These are phyloP conservation scores for Laticauda colubrina DNA, from an alignment of 2,113 vertebrate genomes.

Conservation along the genomic window DNA sequence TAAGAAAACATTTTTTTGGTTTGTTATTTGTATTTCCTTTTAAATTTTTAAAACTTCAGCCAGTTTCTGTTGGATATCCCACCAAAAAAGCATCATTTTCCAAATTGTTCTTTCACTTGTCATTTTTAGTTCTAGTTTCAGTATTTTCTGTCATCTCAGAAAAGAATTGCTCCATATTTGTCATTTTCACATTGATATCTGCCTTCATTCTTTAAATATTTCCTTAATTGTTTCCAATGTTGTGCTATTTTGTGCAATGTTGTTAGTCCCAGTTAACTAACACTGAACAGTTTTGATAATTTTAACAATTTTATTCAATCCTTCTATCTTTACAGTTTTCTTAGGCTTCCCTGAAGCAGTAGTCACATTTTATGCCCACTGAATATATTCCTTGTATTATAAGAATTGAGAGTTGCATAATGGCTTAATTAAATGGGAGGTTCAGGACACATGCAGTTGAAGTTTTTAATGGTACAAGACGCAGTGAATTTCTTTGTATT, in stretches of 20 bases:
- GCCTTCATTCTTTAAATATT: not conserved
- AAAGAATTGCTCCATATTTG: not conserved
- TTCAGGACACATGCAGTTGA: not conserved
- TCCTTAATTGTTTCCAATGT: not conserved
- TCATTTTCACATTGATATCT: not conserved
- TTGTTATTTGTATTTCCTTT: not conserved
- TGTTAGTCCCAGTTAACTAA: not conserved
- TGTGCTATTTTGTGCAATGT: not conserved
- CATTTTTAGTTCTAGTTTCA: not conserved
- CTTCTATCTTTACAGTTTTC: not conserved
- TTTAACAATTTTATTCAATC: not conserved
- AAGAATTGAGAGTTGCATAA: not conserved
- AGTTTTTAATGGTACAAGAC: not conserved
- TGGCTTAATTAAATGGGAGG: not conserved
- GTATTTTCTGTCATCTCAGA: not conserved
- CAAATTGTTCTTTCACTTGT: not conserved
- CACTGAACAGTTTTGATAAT: not conserved
- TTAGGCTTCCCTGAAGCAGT: not conserved
- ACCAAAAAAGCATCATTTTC: not conserved
- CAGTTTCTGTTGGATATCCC: not conserved
- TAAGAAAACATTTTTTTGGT: not conserved
- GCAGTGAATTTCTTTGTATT: not conserved
- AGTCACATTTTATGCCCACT: not conserved
- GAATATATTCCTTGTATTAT: not conserved
- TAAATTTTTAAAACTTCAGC: not conserved